Conservation (phyloP, 2,113 vertebrate species). For the Willisornis vidua region DNA sequence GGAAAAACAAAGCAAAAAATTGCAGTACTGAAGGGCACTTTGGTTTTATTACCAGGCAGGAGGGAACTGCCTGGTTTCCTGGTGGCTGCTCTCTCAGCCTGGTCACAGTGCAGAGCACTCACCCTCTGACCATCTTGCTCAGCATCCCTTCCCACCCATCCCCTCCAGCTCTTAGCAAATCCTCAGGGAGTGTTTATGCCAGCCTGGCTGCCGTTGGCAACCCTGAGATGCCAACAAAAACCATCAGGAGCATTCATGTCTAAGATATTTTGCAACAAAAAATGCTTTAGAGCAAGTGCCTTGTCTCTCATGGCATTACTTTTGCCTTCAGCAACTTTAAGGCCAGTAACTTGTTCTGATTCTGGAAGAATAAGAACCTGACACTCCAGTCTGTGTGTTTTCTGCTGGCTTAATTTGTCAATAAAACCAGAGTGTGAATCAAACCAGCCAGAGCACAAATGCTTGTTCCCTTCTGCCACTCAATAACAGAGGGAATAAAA, state of each 20-base stretch:
- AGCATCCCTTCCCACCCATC: neutral
- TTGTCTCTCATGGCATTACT: neutral
- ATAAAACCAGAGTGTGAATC: neutral
- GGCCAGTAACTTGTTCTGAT: neutral
- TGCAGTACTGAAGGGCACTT: neutral
- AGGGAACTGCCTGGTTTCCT: neutral
- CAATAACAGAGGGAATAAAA: neutral
- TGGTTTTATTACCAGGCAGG: neutral
- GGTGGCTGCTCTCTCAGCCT: neutral
- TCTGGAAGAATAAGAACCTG: neutral
- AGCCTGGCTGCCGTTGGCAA: neutral
- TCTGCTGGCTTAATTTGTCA: neutral
- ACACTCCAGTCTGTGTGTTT: neutral
- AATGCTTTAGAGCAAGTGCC: fast-evolving
- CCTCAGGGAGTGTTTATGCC: neutral
- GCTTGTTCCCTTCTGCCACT: neutral
- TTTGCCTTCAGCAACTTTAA: neutral
- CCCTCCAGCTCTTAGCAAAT: neutral
- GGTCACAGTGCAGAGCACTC: neutral
- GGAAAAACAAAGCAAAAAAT: neutral
- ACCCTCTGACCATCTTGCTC: neutral
- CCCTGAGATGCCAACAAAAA: neutral
- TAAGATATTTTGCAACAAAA: neutral
- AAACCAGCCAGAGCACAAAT: neutral
- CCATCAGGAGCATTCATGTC: neutral